Evolutionary conservation across 2,888 invertebrate genomes (phyloP), one percentile per base, ranked within the genome.

Genomic region (Tortricodes alternella): DNA sequence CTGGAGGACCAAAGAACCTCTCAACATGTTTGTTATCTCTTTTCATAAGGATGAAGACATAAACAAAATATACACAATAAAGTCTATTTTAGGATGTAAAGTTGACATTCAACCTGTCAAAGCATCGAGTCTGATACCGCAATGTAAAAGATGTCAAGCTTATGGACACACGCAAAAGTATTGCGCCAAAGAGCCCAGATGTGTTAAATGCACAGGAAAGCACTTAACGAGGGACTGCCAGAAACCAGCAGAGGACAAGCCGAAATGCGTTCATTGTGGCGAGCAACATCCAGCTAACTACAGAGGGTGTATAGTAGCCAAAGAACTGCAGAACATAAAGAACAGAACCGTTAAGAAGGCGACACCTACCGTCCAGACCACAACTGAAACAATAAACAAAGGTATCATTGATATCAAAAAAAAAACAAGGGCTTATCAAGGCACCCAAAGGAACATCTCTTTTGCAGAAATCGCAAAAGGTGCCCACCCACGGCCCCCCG

Each of bases 211-310:
- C 18, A 48, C 43, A 18, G 48, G 48, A 0, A 55, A 51, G n/a
- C 51, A 59, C 13, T 18, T 51, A 2, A 57, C 49, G 18, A 37
- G 13, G 46, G 57, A 53, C 21, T 58, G 39, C 27, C 8, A 9
- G 16, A 61, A 61, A 21, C 48, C 58, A 15, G 29, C 34, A 34
- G 48, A 51, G 9, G 46, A 8, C 32, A 61, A 61, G 35, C 55
- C 61, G 11, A 58, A 58, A 16, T 58, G 55, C 39, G 23, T 43
- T 2, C 58, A 53, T 9, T 61, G 61, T 24, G 60, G 60, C 3
- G 46, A 48, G n/a, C n/a, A n/a, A n/a, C n/a, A n/a, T n/a, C n/a
- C n/a, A n/a, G n/a, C n/a, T n/a, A n/a, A n/a, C n/a, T n/a, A n/a
- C n/a, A n/a, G n/a, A n/a, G n/a, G n/a, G n/a, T n/a, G n/a, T n/a